Conservation (phyloP, 1,140 invertebrate species). For the Penaeus japonicus region DNA sequence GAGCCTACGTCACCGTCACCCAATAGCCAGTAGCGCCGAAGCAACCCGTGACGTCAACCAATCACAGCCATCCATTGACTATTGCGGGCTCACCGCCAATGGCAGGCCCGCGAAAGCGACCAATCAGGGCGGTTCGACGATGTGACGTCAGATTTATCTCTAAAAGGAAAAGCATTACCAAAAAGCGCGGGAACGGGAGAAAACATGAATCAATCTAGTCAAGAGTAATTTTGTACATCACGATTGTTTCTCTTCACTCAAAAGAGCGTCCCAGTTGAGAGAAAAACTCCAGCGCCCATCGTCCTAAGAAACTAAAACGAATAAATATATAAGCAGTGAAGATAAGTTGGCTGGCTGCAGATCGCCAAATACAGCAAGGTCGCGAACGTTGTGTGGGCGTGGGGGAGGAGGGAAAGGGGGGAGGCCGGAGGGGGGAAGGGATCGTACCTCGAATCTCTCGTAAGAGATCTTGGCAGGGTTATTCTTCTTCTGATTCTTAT, state of each 20-base stretch:
- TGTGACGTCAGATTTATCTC: conserved; percentile 38
- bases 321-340: not conserved
- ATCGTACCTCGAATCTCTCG: not conserved
- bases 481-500: not conserved
- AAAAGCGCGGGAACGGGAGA: conserved; percentile 43
- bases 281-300: not conserved
- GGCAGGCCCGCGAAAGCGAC: not conserved
- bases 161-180: conserved; percentile 40
- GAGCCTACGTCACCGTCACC: conserved; percentile 19
- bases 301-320: no score
- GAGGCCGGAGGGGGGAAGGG: not conserved
- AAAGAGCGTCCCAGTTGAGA: not conserved
- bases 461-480: not conserved
- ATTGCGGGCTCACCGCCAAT: not conserved
- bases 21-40: conserved; percentile 6
- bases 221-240: not conserved
- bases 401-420: not conserved
- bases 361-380: not conserved
- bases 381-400: not conserved
- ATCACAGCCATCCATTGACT: not conserved
- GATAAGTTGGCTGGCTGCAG: not conserved
- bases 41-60: not conserved
- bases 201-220: conserved; percentile 37
- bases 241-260: no score
- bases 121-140: not conserved